A percentile compares a stretch with the other conserved stretches of the same genome.
Evolutionary conservation across 2,888 invertebrate species (phyloP).

Genomic region (Pollenia labialis): DNA sequence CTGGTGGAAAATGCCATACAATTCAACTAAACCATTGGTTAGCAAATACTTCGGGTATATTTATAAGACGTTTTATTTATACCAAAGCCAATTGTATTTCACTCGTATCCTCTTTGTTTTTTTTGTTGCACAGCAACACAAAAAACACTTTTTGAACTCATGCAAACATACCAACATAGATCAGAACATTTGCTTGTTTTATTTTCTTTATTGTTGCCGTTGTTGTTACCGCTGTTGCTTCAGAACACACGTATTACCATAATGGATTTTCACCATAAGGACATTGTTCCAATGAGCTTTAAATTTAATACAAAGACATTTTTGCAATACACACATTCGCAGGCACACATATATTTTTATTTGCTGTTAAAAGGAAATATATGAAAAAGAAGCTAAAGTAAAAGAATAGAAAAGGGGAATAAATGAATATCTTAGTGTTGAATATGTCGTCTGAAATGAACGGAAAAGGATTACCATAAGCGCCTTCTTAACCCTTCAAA

Average conservation of each 20-base stretch:
- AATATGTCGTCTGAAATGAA: slow-evolving; percentile 58
- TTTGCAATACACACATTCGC: slow-evolving; percentile 8
- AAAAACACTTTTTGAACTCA: slow-evolving; percentile 20
- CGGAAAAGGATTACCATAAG: slow-evolving; percentile 65
- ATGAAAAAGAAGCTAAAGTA: slow-evolving; percentile 13
- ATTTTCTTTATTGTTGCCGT: slow-evolving; percentile 10
- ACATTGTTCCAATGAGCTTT: slow-evolving; percentile 58
- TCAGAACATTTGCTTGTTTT: slow-evolving; percentile 38
- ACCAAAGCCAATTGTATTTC: slow-evolving; percentile 50
- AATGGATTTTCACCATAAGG: slow-evolving; percentile 69
- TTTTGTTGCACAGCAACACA: slow-evolving; percentile 15
- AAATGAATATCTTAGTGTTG: slow-evolving; percentile 54
- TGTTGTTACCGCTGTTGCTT: slow-evolving; percentile 42
- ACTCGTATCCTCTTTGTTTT: slow-evolving; percentile 25
- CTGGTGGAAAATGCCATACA: not conserved
- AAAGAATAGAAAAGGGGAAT: slow-evolving; percentile 6
- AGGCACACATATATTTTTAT: not conserved
- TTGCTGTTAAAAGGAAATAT: slow-evolving; percentile 9
- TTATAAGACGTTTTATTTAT: slow-evolving; percentile 46
- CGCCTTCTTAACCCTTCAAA: slow-evolving; percentile 53
- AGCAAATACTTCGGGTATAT: slow-evolving; percentile 46
- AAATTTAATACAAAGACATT: slow-evolving; percentile 54
- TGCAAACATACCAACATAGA: slow-evolving; percentile 29
- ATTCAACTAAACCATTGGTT: slow-evolving; percentile 54
- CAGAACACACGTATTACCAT: slow-evolving; percentile 64